Evolutionary conservation across 2,888 invertebrate genomes (phyloP).

Genomic region (Cheilosia soror): DNA sequence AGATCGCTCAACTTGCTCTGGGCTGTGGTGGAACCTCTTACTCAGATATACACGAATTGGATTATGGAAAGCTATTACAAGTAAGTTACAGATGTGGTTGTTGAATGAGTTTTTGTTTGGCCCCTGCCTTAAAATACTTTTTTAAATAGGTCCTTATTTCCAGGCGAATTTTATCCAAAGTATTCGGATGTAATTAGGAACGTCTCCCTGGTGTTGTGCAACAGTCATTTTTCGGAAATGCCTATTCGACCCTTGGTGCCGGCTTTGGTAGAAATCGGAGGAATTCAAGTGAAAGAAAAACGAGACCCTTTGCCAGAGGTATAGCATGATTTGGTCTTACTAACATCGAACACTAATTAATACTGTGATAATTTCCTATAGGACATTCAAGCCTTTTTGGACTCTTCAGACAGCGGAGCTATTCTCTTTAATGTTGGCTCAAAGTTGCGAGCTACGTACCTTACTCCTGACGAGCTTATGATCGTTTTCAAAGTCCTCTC

Average conservation of each 20-base stretch:
- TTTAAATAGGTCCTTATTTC: conserved; percentile 74
- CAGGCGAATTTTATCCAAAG: conserved; percentile 76
- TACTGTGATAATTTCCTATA: conserved; percentile 45
- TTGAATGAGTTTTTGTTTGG: too few species aligned
- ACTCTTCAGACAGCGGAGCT: conserved; percentile 82
- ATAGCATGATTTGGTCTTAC: conserved; percentile 10
- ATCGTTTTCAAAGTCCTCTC: conserved; percentile 86
- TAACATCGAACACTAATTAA: background rate
- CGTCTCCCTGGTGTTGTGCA: conserved; percentile 79
- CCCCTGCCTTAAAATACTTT: too few species aligned
- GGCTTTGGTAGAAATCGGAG: conserved; percentile 81
- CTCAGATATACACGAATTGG: conserved; percentile 1
- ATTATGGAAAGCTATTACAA: conserved; percentile 36
- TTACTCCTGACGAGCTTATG: conserved; percentile 84
- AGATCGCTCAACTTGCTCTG: conserved; percentile 38
- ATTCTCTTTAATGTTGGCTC: conserved; percentile 84
- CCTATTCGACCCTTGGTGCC: conserved; percentile 80
- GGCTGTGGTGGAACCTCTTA: conserved; percentile 18
- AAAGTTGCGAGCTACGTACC: conserved; percentile 78
- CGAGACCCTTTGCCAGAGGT: conserved; percentile 76
- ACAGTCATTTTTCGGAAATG: conserved; percentile 80
- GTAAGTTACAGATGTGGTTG: conserved; percentile 4
- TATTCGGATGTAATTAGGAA: conserved; percentile 77
- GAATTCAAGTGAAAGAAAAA: conserved; percentile 80
- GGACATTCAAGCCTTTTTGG: conserved; percentile 82